Percentiles rank a stretch among this genome's conserved stretches.
phyloP scores from a whole-genome alignment of 2,113 vertebrate genomes.

The Psittacara wagleri region DNA sequence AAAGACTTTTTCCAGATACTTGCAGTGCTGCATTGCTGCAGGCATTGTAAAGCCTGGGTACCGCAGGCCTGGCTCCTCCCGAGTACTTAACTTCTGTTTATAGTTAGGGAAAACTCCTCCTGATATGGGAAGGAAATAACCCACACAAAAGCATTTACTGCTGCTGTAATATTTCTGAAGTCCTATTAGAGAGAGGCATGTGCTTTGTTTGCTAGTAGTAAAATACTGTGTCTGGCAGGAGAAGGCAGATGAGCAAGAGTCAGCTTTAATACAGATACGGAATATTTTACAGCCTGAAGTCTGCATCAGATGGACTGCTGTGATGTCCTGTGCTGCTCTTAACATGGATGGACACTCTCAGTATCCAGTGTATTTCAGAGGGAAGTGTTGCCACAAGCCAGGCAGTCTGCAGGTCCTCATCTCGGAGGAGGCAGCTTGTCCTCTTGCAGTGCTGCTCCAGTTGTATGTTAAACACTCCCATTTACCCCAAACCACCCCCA shows the following conservation, averaged over 20 bases:
- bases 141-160: constrained; percentile 15
- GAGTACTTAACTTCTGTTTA: constrained; percentile 13
- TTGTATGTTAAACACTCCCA: neutral
- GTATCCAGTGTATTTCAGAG: neutral
- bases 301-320: fast-evolving
- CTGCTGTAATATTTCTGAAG: constrained; percentile 23
- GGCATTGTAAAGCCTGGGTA: neutral
- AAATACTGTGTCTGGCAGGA: neutral
- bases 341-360: fast-evolving
- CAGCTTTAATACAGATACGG: fast-evolving
- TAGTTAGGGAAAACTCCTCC: constrained; percentile 7
- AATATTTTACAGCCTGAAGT: neutral
- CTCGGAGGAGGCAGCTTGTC: neutral
- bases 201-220: neutral
- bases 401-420: neutral
- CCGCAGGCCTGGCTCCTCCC: neutral
- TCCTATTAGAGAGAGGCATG: neutral
- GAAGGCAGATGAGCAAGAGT: neutral
- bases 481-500: neutral
- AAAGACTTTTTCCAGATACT: constrained; percentile 17
- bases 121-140: constrained; percentile 29
- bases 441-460: neutral
- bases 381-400: neutral
- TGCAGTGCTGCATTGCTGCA: neutral
- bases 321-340: neutral